Conservation (phyloP, 2,797 vertebrate species). For the Mus caroli region DNA sequence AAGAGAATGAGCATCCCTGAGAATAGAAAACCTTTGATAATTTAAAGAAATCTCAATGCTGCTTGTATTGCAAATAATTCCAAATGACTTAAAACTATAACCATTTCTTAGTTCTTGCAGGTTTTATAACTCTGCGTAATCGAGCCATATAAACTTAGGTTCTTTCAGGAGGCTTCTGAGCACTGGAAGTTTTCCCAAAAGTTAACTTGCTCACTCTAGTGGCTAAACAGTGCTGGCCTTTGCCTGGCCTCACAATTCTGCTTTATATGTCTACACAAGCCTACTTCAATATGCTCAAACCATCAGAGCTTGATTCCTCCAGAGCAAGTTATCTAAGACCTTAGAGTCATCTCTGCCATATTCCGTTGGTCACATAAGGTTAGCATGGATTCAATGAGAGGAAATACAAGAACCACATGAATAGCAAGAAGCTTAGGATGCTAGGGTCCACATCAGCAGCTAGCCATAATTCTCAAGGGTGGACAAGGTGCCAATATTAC, state of each 20-base stretch:
- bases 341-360: neutral
- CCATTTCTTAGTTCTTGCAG: neutral
- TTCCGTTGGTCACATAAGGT: neutral
- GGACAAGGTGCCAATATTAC: neutral
- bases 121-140: neutral
- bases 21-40: constrained; percentile 4
- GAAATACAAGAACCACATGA: neutral
- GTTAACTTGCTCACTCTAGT: neutral
- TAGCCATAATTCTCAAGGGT: neutral
- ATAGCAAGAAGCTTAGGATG: neutral
- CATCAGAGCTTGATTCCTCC: neutral
- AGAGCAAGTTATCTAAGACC: neutral
- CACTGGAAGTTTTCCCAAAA: neutral
- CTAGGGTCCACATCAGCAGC: neutral
- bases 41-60: constrained; percentile 36
- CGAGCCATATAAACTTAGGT: neutral
- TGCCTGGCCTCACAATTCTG: neutral
- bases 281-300: neutral
- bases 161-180: neutral
- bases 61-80: constrained; percentile 12
- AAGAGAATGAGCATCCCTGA: neutral
- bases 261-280: neutral
- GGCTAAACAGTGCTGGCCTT: neutral
- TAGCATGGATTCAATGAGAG: neutral
- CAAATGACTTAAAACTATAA: constrained; percentile 29